phyloP scores from a whole-genome alignment of 1,140 invertebrate species.

The Ectropis grisescens region DNA sequence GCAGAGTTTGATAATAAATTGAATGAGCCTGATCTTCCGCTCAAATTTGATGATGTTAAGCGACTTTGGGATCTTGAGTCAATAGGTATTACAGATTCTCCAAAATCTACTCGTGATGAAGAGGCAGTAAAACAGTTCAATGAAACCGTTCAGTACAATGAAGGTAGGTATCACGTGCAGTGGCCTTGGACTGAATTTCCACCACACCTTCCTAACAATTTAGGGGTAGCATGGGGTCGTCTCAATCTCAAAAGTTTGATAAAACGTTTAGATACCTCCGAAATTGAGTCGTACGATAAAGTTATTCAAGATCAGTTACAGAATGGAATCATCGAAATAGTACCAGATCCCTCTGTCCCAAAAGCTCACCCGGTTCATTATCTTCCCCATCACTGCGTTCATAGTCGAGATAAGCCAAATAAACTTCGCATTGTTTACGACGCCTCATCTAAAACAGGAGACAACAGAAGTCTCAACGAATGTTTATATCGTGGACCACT shows the following conservation, averaged over 20 bases:
- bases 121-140: slow-evolving; percentile 17
- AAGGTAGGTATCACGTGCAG: slow-evolving; percentile 14
- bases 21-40: slow-evolving; percentile 10
- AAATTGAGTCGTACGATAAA: slow-evolving; percentile 1
- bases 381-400: slow-evolving; percentile 7
- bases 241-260: slow-evolving; percentile 10
- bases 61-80: slow-evolving; percentile 20
- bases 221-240: slow-evolving; percentile 11
- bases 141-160: slow-evolving; percentile 9
- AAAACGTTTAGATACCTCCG: slow-evolving; percentile 3
- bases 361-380: slow-evolving; percentile 12
- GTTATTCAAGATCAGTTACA: slow-evolving; percentile 10
- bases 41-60: slow-evolving; percentile 7
- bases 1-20: slow-evolving; percentile 4
- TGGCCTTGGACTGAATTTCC: slow-evolving; percentile 18
- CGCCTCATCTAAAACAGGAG: slow-evolving; percentile 11
- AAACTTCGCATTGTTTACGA: slow-evolving; percentile 12
- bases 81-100: slow-evolving; percentile 21
- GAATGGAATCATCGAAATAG: slow-evolving; percentile 7
- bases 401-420: slow-evolving; percentile 3
- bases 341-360: not conserved
- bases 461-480: slow-evolving; percentile 14
- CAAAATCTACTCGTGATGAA: slow-evolving; percentile 13
- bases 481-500: slow-evolving; percentile 14
- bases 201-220: slow-evolving; percentile 13